These are phyloP conservation scores for Pedicia rivosa DNA, from an alignment of 2,888 invertebrate species.

Conservation along the genomic window DNA sequence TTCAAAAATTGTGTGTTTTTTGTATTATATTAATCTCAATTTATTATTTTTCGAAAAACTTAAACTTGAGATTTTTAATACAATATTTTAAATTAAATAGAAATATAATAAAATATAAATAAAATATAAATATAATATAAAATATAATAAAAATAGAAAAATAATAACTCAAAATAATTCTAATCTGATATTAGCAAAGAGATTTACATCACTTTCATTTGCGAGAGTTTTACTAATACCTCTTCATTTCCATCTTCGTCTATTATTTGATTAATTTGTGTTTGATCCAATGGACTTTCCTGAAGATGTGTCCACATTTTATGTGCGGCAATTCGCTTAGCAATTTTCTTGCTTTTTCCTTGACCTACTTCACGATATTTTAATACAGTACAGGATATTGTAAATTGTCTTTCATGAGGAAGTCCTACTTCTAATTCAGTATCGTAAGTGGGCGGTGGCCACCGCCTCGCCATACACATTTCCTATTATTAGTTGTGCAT, in stretches of 20 bases:
- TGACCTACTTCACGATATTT: slow-evolving; percentile 72
- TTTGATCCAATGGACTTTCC: slow-evolving; percentile 55
- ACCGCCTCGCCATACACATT: slow-evolving; percentile 88
- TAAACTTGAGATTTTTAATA: too few relatives aligned
- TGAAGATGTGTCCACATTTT: slow-evolving; percentile 82
- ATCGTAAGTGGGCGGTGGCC: slow-evolving; percentile 90
- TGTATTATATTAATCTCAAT: too few relatives aligned
- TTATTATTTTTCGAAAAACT: too few relatives aligned
- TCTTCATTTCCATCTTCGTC: slow-evolving; percentile 57
- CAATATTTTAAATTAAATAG: too few relatives aligned
- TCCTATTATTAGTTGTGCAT: too few relatives aligned
- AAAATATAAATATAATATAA: too few relatives aligned
- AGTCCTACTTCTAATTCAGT: slow-evolving; percentile 51
- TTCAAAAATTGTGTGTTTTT: not conserved
- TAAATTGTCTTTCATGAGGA: slow-evolving; percentile 88
- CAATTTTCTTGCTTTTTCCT: slow-evolving; percentile 91
- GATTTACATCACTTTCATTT: too few relatives aligned
- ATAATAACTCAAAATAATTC: too few relatives aligned
- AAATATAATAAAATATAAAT: too few relatives aligned
- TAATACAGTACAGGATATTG: slow-evolving; percentile 77
- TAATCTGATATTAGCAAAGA: too few relatives aligned
- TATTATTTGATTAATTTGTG: slow-evolving; percentile 37
- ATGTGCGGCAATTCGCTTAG: slow-evolving; percentile 90
- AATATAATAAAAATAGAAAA: too few relatives aligned
- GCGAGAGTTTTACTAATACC: too few relatives aligned